Conservation (phyloP, 2,888 invertebrate genomes). For the Ochlodes sylvanus region DNA sequence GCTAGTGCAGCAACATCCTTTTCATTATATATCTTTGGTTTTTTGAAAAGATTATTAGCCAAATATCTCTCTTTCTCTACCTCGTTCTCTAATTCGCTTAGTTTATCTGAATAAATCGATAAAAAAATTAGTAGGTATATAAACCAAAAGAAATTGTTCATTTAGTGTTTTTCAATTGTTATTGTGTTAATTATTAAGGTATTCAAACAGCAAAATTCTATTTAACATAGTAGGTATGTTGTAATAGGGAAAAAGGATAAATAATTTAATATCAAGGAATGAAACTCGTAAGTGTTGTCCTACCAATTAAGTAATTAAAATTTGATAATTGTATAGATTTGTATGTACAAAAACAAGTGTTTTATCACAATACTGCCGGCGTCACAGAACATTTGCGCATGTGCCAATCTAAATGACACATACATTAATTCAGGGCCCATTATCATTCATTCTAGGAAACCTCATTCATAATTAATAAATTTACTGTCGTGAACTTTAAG, state of each 20-base stretch:
- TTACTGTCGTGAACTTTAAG: constrained; percentile 58
- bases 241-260: neutral
- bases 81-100: no score
- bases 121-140: no score
- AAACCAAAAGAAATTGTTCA: no score
- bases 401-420: constrained; percentile 35
- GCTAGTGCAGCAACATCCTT: no score
- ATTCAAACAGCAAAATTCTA: no score
- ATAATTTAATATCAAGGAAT: neutral
- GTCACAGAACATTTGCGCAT: constrained; percentile 33
- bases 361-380: constrained; percentile 13
- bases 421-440: constrained; percentile 47
- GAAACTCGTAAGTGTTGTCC: neutral
- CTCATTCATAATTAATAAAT: constrained; percentile 75
- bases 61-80: no score
- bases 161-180: no score
- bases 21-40: no score
- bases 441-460: constrained; percentile 62
- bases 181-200: no score
- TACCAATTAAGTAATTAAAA: constrained; percentile 2
- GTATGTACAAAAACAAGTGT: constrained; percentile 16
- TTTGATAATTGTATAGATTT: neutral
- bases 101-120: no score
- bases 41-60: no score
- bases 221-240: no score